Percentiles rank a stretch among this genome's conserved stretches.
Conservation (phyloP, 2,888 invertebrate genomes). For the Protonemura montana region DNA sequence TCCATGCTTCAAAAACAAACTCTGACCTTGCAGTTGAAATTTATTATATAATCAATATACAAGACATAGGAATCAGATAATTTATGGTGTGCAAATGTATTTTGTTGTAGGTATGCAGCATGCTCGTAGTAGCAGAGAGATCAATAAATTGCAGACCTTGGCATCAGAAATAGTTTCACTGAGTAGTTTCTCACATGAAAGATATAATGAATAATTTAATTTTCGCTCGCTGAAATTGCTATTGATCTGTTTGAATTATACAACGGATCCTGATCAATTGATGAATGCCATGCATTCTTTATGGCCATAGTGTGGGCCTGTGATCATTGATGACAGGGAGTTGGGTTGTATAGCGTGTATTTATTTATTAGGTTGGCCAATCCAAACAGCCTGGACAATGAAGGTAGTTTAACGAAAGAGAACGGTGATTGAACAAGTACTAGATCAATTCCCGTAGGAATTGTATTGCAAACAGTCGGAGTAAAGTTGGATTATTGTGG, state of each 20-base stretch:
- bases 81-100: neutral
- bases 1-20: neutral
- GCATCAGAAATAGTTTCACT: neutral
- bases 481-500: neutral
- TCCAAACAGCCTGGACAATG: neutral
- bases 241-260: neutral
- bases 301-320: neutral
- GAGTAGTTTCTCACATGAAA: conserved; percentile 9
- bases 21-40: neutral
- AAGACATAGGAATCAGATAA: neutral
- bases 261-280: neutral
- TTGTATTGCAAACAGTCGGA: neutral
- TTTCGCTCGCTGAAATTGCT: neutral
- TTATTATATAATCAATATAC: neutral
- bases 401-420: neutral
- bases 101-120: neutral
- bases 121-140: neutral
- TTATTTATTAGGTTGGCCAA: neutral
- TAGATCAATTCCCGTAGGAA: neutral
- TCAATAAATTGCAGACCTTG: neutral
- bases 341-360: neutral
- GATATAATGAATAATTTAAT: neutral
- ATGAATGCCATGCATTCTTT: neutral
- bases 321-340: neutral
- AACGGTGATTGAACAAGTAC: neutral